Evolutionary conservation across 2,888 invertebrate species (phyloP), one percentile per base, ranked within the genome.

Genomic region (Nematopogon swammerdamellus): DNA sequence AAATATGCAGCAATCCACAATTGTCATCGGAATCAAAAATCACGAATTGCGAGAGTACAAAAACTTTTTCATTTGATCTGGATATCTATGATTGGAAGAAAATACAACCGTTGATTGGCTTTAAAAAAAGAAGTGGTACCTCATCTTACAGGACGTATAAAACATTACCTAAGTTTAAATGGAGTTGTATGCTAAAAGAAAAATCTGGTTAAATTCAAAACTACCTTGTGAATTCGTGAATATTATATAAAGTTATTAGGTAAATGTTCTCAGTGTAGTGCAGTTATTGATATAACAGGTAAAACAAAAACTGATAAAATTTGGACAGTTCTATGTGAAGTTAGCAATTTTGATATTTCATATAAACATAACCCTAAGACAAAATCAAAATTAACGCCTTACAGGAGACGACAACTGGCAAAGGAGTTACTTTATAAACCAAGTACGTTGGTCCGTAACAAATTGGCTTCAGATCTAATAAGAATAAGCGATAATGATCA

Each of bases 311-410:
- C 53, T 49, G 53, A 53, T 44, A 53, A 52, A 52, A 53, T 49
- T 52, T 46, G 51, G 50, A 53, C 43, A 48, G 46, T 53, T 48
- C 51, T 51, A 49, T 53, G 53, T 50, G 48, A 51, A 51, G 51
- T 53, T 51, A 46, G 51, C 51, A 48, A 48, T 51, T 51, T 46
- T 50, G 51, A 53, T 25, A 25, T 25, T 25, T 25, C 25, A 25
- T 25, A 46, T 45, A 53, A 50, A 52, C 54, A 54, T 48, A 54
- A 54, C 48, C 51, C 54, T 48, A 52, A 52, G 48, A 51, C 52
- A 52, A 54, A 54, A 52, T 47, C 54, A 47, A 52, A 54, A 52
- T 49, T 54, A 46, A 52, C 52, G 45, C 54, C 52, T 51, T 54
- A 52, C 49, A 54, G 47, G 51, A 53, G 53, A 53, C 46, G 50